A percentile compares a stretch with the other conserved stretches of the same genome.
These are phyloP conservation scores for Morpho achilles DNA, from an alignment of 2,888 invertebrate species.

Conservation along the genomic window DNA sequence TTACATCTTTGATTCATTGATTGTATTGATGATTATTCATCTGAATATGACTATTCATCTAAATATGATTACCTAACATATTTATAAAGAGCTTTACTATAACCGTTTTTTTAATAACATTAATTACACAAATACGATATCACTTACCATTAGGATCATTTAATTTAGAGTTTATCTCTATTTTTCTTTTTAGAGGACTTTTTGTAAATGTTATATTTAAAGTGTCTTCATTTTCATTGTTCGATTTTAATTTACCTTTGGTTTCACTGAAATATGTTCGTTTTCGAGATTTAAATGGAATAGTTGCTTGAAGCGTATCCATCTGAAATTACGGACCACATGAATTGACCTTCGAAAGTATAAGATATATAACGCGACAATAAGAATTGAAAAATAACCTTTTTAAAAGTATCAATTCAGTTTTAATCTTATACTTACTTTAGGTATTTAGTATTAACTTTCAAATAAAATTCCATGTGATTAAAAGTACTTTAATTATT, in stretches of 20 bases:
- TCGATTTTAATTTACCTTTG: conserved; percentile 39
- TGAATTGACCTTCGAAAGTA: no score
- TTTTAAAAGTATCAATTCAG: no score
- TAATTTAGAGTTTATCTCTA: conserved; percentile 23
- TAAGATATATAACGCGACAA: no score
- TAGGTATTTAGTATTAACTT: neutral
- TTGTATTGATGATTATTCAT: no score
- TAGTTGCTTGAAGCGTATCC: conserved; percentile 65
- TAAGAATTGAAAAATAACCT: no score
- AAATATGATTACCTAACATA: no score
- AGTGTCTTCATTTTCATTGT: conserved; percentile 47
- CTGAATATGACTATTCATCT: no score
- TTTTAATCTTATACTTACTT: no score
- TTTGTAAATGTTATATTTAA: conserved; percentile 23
- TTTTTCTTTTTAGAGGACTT: conserved; percentile 15
- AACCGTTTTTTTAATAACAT: no score
- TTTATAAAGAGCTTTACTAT: no score
- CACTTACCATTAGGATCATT: conserved; percentile 38
- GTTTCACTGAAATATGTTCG: conserved; percentile 44
- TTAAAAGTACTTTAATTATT: conserved; percentile 8
- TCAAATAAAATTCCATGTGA: neutral
- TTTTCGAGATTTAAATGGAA: conserved; percentile 73
- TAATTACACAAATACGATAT: no score
- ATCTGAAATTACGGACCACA: conserved; percentile 41
- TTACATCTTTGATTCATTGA: no score